Evolutionary conservation across 1,140 invertebrate species (phyloP).

Genomic region (Hetaerina americana): DNA sequence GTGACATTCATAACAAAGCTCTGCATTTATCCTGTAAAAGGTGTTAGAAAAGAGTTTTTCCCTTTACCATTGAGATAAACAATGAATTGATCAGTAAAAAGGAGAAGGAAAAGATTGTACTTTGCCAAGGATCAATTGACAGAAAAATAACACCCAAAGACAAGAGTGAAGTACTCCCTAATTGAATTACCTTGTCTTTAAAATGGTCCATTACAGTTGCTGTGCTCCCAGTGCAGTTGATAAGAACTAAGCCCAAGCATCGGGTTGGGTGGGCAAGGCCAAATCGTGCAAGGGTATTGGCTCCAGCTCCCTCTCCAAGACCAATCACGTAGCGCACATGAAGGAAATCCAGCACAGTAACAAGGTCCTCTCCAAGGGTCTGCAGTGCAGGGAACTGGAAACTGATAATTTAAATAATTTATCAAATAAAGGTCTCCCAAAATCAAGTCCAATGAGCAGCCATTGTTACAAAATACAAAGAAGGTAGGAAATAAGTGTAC

Average conservation of each 20-base stretch:
- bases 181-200: slow-evolving; percentile 70
- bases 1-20: no score
- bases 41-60: no score
- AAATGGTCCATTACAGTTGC: slow-evolving; percentile 78
- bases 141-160: no score
- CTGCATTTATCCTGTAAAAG: no score
- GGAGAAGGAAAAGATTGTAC: slow-evolving; percentile 8
- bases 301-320: slow-evolving; percentile 78
- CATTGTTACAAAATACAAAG: no score
- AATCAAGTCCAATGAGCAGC: no score
- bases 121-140: no score
- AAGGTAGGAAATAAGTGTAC: no score
- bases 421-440: no score
- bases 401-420: no score
- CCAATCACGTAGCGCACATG: slow-evolving; percentile 67
- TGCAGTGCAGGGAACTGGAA: slow-evolving; percentile 73
- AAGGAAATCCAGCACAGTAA: slow-evolving; percentile 67
- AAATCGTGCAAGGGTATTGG: slow-evolving; percentile 75
- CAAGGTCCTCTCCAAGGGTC: slow-evolving; percentile 68
- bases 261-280: slow-evolving; percentile 63
- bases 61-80: no score
- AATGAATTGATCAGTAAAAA: neutral
- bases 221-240: slow-evolving; percentile 79
- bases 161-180: no score
- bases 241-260: slow-evolving; percentile 62